Evolutionary conservation across 1,140 invertebrate species (phyloP).

Genomic region (Himalopsyche phryganea): DNA sequence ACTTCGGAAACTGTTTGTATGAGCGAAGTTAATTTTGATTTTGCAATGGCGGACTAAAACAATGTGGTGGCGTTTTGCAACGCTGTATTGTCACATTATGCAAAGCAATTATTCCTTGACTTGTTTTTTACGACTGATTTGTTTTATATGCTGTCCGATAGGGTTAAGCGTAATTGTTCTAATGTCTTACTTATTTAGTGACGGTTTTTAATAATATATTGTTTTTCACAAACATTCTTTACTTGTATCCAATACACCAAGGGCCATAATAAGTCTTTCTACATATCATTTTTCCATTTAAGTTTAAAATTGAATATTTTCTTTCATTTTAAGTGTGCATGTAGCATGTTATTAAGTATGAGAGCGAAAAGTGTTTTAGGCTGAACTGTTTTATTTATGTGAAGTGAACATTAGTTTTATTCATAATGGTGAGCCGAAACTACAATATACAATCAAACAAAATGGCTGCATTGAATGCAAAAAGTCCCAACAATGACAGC

Average conservation of each 20-base stretch:
- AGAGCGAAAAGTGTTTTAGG: background rate
- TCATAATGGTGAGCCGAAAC: slow-evolving; percentile 33
- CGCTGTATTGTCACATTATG: slow-evolving; percentile 1
- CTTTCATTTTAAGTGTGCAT: too few species aligned
- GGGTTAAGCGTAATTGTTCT: background rate
- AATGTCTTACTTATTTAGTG: background rate
- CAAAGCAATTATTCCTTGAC: slow-evolving; percentile 8
- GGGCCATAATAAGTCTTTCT: too few species aligned
- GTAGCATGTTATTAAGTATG: too few species aligned
- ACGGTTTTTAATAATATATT: background rate
- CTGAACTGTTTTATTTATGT: background rate
- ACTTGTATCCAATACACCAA: too few species aligned
- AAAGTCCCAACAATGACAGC: slow-evolving; percentile 23
- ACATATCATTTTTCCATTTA: too few species aligned
- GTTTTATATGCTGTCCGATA: too few species aligned
- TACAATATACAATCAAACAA: slow-evolving; percentile 30
- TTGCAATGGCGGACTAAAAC: slow-evolving; percentile 19
- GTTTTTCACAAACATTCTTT: too few species aligned
- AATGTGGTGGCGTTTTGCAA: slow-evolving; percentile 14
- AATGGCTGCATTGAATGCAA: slow-evolving; percentile 14
- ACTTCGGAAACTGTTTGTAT: slow-evolving; percentile 10
- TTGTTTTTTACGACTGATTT: background rate
- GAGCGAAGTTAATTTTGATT: slow-evolving; percentile 9
- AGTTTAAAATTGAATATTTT: too few species aligned
- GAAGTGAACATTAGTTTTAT: background rate